Evolutionary conservation across 2,113 vertebrate species (phyloP), one percentile per base, ranked within the genome.

Genomic region (Ceyx cyanopectus): DNA sequence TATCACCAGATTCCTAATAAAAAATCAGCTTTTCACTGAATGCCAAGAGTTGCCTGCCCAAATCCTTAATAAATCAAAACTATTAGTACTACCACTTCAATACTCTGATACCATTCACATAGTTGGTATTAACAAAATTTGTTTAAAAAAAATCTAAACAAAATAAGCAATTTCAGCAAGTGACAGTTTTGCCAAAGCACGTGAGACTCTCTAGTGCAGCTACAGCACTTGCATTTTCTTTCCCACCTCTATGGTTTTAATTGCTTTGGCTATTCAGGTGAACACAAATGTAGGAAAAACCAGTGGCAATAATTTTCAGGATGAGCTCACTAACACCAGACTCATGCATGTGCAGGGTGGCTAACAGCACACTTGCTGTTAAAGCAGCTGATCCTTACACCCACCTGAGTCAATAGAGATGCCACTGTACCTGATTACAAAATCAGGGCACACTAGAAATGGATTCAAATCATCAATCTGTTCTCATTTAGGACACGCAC

Each of bases 291-390:
- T 4, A 32, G 7, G 10, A 23, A 62, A 76, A 66, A 24, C 12
- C 21, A 66, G 7, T 1, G 6, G 66, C 0, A 0, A 12, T 11
- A 58, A 50, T 10, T 58, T 85, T 66, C 72, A 86, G 20, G 20
- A 61, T 27, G 22, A 78, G 40, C 20, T 81, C 27, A 63, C 10
- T 41, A 8, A 48, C 51, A 43, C 12, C 7, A 58, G 30, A 73
- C 9, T 34, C 23, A 66, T 26, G 54, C 9, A 63, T 0, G 0
- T 4, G 16, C 21, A 34, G 12, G 21, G 29, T 16, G 8, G 48
- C 75, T 51, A 79, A 56, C 17, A 74, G 22, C 10, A 11, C 45
- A 23, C 14, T 60, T 57, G 30, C 27, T 73, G 40, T 56, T 60
- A 68, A 20, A 56, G 23, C 23, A 81, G 63, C 22, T 48, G 8